Percentiles rank a stretch among this genome's conserved stretches.
These are phyloP conservation scores for Saxidomus purpurata DNA, from an alignment of 1,140 invertebrate species.

Conservation along the genomic window DNA sequence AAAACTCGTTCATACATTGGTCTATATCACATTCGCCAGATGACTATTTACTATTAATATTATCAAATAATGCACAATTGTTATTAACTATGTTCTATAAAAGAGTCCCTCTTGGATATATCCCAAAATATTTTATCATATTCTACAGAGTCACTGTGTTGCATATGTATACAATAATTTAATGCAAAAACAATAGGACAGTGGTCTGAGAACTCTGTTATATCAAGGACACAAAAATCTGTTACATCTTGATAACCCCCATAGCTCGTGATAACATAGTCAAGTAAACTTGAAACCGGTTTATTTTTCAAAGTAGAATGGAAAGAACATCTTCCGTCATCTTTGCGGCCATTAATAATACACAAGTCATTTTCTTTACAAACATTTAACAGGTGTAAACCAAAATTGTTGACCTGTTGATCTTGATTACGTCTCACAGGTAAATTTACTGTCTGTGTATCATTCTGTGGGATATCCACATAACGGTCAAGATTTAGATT, in stretches of 20 bases:
- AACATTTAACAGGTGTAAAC: constrained; percentile 1
- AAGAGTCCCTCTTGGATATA: not conserved
- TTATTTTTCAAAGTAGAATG: not conserved
- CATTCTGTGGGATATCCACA: not conserved
- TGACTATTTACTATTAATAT: not conserved
- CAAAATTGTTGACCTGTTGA: constrained; percentile 2
- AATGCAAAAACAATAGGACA: not conserved
- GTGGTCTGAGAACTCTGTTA: constrained; percentile 12
- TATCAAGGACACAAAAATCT: constrained; percentile 1
- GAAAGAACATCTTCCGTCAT: not conserved
- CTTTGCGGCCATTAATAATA: constrained; percentile 37
- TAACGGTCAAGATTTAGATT: constrained; percentile 32
- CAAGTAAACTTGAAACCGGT: not conserved
- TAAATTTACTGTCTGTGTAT: not conserved
- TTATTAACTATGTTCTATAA: not conserved
- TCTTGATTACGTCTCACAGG: not conserved
- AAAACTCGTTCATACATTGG: not conserved
- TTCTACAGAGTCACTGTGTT: no score
- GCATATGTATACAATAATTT: not conserved
- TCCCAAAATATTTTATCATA: not conserved
- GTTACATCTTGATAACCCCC: not conserved
- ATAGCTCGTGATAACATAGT: constrained; percentile 14
- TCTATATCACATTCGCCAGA: not conserved
- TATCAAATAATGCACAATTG: not conserved
- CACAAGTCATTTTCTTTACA: constrained; percentile 35